Base-by-base conservation (phyloP, 53 echinoderm and acorn worm genomes). In the Patiria pectinifera region DNA sequence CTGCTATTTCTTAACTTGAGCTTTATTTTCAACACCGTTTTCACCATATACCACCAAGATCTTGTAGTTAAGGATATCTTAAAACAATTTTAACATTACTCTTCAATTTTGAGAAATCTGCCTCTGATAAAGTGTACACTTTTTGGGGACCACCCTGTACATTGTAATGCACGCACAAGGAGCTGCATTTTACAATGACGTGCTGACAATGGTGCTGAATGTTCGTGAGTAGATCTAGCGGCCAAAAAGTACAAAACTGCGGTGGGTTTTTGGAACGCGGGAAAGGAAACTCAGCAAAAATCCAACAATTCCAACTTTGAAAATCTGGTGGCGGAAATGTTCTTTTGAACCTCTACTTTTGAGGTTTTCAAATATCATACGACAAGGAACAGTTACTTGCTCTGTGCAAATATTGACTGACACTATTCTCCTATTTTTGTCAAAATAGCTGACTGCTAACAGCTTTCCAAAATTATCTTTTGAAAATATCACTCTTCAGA, bases 181-280 rank as follows among this genome's bases (percentile, higher is more conserved):
- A 43, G 78, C 89, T 89, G 89, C 89, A 63, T 63, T 62, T 78
- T 89, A 89, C 89, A 89, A 89, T 89, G 44, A 53, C 78, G 89
- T 89, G 89, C 89, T 89, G 78, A 78, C 89, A 89, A 89, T 89
- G 89, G 89, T 89, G 89, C 89, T 89, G 89, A 78, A 78, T 21
- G 79, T 78, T 88, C 61, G 89, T 78, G 89, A 61, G 89, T 89
- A 89, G 89, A 60, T 78, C 10, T 86, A 66, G 69, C 53, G 19
- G 66, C 15, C 66, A 16, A 3, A 24, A 48, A 16, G 14, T 60
- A 15, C 63, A 26, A 23, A 6, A 59, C 83, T 60, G 62, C 61
- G 61, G 83, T 62, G 25, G 62, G 35, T 61, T 35, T 59, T 60
- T 15, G 59, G 60, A 61, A 58, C n/a, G 59, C 60, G 61, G 58